Evolutionary conservation across 2,113 vertebrate genomes (phyloP).

Genomic region (Cathartes aura): DNA sequence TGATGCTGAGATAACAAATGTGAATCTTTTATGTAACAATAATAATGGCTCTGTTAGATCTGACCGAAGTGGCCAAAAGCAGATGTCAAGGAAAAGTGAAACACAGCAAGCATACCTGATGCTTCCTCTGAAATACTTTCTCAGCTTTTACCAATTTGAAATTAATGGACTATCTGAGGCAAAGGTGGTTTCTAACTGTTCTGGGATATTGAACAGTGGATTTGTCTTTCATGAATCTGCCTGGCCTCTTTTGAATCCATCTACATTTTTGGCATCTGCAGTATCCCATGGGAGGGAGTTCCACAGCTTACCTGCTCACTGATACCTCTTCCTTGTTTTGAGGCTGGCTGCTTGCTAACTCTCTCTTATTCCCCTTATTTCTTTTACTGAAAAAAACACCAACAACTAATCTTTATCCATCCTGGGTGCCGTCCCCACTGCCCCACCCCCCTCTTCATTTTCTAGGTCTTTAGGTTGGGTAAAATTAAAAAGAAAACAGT

Average conservation of each 20-base stretch:
- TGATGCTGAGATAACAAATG: neutral
- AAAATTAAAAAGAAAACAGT: neutral
- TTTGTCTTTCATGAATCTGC: neutral
- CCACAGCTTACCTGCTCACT: neutral
- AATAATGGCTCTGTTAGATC: neutral
- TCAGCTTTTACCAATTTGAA: neutral
- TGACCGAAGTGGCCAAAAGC: neutral
- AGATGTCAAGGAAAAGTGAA: neutral
- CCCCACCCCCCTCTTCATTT: neutral
- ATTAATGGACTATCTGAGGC: neutral
- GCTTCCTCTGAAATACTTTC: neutral
- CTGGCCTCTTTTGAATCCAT: neutral
- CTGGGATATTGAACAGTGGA: neutral
- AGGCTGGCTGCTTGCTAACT: neutral
- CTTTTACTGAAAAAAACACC: neutral
- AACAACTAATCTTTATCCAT: neutral
- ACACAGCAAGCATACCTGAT: neutral
- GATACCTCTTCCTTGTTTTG: neutral
- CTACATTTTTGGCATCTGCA: neutral
- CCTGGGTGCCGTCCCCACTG: too few species aligned
- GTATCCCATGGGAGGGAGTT: neutral
- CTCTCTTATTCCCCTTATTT: neutral
- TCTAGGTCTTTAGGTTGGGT: neutral
- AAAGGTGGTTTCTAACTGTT: neutral
- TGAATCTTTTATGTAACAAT: neutral